Conservation (phyloP, 2,797 vertebrate species). For the Lutjanus campechanus region DNA sequence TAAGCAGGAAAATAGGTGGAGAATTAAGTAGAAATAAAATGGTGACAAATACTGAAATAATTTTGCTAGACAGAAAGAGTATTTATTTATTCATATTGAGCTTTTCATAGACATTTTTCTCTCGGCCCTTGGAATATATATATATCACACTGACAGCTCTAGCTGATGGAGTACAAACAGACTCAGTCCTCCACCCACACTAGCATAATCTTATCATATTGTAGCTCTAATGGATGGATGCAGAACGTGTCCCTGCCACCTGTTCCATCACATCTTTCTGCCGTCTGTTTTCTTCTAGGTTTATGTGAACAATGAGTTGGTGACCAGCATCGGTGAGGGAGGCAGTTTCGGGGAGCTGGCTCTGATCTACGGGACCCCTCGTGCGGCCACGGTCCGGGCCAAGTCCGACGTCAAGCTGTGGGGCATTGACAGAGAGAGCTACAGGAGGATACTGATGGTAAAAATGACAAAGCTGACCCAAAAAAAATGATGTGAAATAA, state of each 20-base stretch:
- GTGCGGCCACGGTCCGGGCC: conserved; percentile 91
- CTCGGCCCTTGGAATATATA: too few relatives aligned
- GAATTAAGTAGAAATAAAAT: too few relatives aligned
- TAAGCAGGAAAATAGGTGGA: too few relatives aligned
- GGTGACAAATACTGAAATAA: too few relatives aligned
- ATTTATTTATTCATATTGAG: too few relatives aligned
- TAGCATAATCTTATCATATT: neutral
- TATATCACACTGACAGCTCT: too few relatives aligned
- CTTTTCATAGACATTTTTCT: too few relatives aligned
- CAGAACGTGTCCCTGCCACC: neutral
- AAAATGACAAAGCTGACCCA: neutral
- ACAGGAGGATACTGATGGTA: conserved; percentile 94
- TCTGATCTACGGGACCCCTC: conserved; percentile 92
- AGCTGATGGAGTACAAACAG: neutral
- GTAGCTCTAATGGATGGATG: neutral
- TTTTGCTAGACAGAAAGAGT: too few relatives aligned
- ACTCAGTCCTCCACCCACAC: neutral
- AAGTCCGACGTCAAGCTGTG: conserved; percentile 93
- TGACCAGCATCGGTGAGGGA: conserved; percentile 92
- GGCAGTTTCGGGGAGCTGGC: conserved; percentile 94
- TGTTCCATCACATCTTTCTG: neutral
- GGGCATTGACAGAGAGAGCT: conserved; percentile 94
- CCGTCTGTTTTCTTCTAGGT: conserved; percentile 72
- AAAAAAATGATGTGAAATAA: neutral
- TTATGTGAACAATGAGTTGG: conserved; percentile 93